These are phyloP conservation scores for Eospalax fontanierii DNA, from an alignment of 2,797 vertebrate species.

Conservation along the genomic window DNA sequence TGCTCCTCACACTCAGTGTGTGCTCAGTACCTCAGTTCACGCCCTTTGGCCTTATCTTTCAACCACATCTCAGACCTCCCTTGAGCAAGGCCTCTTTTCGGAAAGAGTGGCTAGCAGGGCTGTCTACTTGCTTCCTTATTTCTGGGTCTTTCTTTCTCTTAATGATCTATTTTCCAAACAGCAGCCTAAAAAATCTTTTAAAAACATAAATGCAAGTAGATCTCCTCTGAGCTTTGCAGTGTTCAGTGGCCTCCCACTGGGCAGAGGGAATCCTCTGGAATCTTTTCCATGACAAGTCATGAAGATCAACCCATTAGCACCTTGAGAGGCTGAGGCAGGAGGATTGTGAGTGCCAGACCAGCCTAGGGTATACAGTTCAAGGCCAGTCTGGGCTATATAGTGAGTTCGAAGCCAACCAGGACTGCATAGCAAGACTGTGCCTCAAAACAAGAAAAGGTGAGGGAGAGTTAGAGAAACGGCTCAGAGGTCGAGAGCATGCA, in stretches of 20 bases:
- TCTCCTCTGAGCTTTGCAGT: too few relatives aligned
- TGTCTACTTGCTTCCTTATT: not conserved
- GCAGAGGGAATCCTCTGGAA: not conserved
- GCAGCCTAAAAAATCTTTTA: not conserved
- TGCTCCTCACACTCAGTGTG: too few relatives aligned
- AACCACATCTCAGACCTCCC: too few relatives aligned
- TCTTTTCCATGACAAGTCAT: not conserved
- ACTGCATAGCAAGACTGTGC: not conserved
- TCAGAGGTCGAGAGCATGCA: too few relatives aligned
- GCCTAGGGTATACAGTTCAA: not conserved
- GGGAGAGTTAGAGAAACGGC: too few relatives aligned
- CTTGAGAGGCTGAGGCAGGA: not conserved
- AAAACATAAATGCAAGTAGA: not conserved
- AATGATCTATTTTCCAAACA: not conserved
- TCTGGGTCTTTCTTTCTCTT: slow-evolving; percentile 29
- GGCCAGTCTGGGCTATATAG: not conserved
- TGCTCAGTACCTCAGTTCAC: too few relatives aligned
- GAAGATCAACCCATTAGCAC: not conserved
- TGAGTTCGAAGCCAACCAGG: not conserved
- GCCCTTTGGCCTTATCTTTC: too few relatives aligned
- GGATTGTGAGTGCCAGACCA: not conserved
- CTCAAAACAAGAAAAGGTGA: not conserved
- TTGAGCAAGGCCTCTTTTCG: too few relatives aligned
- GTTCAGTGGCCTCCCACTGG: not conserved
- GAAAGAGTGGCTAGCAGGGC: not conserved